phyloP scores from a whole-genome alignment of 2,888 invertebrate species.

The Aphelenchoides bicaudatus region DNA sequence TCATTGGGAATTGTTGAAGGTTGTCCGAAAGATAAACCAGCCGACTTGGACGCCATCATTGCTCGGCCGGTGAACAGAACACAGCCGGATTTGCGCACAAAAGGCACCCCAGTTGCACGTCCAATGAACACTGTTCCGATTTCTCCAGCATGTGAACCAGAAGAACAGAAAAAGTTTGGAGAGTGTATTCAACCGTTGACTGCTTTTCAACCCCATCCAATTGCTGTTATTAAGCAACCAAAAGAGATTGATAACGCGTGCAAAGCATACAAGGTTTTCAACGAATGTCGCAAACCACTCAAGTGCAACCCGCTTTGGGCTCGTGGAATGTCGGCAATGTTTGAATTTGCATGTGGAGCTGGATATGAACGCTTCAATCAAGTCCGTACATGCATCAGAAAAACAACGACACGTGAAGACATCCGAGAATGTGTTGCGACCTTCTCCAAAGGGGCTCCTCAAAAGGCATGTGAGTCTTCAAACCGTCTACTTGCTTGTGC shows the following conservation, averaged over 20 bases:
- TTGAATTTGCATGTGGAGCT: constrained; percentile 54
- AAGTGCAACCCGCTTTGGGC: constrained; percentile 55
- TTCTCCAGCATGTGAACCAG: constrained; percentile 34
- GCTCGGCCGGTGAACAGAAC: constrained; percentile 44
- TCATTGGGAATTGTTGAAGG: constrained; percentile 53
- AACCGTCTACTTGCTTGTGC: constrained; percentile 50
- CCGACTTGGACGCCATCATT: constrained; percentile 50
- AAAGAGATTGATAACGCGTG: constrained; percentile 55
- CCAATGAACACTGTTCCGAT: constrained; percentile 33
- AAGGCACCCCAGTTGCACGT: constrained; percentile 31
- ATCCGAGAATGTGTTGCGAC: constrained; percentile 49
- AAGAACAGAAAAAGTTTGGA: constrained; percentile 44
- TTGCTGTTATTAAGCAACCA: constrained; percentile 55
- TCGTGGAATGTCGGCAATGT: constrained; percentile 58
- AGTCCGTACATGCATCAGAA: constrained; percentile 43
- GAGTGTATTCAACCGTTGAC: constrained; percentile 55
- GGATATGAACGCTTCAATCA: constrained; percentile 45
- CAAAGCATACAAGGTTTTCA: constrained; percentile 47
- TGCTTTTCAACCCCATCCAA: constrained; percentile 55
- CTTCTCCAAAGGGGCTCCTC: constrained; percentile 56
- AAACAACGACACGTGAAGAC: constrained; percentile 27
- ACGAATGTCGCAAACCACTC: constrained; percentile 32
- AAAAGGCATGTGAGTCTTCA: constrained; percentile 53
- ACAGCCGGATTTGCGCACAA: constrained; percentile 25
- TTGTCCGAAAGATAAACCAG: constrained; percentile 46